A percentile compares a stretch with the other conserved stretches of the same genome.
phyloP scores from a whole-genome alignment of 1,140 invertebrate species.

The Drosophila biarmipes region DNA sequence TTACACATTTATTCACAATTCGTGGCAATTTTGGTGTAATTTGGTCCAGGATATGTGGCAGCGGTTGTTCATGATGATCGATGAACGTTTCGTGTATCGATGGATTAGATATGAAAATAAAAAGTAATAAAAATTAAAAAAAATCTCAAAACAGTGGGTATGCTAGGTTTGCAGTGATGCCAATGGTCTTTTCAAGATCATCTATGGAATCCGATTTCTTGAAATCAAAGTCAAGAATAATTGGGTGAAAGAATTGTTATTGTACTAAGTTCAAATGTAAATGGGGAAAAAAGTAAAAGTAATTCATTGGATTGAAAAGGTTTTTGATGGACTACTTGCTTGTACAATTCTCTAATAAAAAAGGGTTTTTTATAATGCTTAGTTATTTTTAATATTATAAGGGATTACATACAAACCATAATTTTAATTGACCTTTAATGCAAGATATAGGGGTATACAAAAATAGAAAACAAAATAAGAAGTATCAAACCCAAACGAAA shows the following conservation, averaged over 20 bases:
- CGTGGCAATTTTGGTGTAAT: constrained; percentile 50
- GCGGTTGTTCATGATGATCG: constrained; percentile 40
- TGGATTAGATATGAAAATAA: constrained; percentile 40
- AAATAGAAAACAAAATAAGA: background rate
- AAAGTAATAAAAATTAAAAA: constrained; percentile 36
- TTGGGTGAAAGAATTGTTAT: too few relatives aligned
- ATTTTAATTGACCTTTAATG: too few relatives aligned
- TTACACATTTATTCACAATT: constrained; percentile 53
- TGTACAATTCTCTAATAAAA: too few relatives aligned
- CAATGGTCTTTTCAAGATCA: background rate
- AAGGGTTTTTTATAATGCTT: too few relatives aligned
- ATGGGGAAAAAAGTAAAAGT: too few relatives aligned
- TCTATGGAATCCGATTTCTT: background rate
- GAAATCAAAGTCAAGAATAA: too few relatives aligned
- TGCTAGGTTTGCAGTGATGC: constrained; percentile 13
- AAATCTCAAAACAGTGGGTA: constrained; percentile 9
- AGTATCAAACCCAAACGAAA: background rate
- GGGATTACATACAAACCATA: too few relatives aligned
- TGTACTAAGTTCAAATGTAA: too few relatives aligned
- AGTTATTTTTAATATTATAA: too few relatives aligned
- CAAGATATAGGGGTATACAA: background rate
- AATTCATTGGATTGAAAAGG: too few relatives aligned
- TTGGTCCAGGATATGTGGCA: constrained; percentile 52
- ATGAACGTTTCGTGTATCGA: constrained; percentile 33
- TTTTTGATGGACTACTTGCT: too few relatives aligned